A percentile compares a stretch with the other conserved stretches of the same genome.
These are phyloP conservation scores for Halyomorpha halys DNA, from an alignment of 1,140 invertebrate species.

Conservation along the genomic window DNA sequence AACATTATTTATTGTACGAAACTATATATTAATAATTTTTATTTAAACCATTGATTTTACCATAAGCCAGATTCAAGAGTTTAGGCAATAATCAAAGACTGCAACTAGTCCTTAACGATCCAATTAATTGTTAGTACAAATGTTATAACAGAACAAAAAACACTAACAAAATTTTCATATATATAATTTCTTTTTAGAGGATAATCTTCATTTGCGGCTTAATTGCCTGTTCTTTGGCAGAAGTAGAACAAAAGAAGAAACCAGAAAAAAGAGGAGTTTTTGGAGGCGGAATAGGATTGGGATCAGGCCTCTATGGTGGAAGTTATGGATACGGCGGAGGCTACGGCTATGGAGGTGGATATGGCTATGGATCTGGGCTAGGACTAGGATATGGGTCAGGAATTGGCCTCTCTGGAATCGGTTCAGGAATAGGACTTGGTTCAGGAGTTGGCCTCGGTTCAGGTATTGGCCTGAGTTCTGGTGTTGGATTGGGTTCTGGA, in stretches of 20 bases:
- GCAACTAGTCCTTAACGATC: no score
- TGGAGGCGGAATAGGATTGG: slow-evolving; percentile 13
- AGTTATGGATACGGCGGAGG: neutral
- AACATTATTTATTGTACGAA: no score
- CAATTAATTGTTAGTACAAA: no score
- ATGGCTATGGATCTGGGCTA: neutral
- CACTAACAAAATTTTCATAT: no score
- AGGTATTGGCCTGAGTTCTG: neutral
- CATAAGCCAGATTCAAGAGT: no score
- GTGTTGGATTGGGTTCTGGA: neutral
- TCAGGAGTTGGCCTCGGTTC: neutral
- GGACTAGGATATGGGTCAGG: neutral
- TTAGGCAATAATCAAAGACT: no score
- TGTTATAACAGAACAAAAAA: no score
- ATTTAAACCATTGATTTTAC: no score
- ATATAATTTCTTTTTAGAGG: neutral
- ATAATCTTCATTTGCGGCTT: neutral
- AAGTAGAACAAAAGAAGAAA: slow-evolving; percentile 4
- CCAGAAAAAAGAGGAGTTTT: slow-evolving; percentile 19
- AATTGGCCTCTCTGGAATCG: neutral
- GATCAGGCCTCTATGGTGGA: neutral
- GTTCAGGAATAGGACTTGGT: neutral
- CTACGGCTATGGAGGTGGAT: neutral
- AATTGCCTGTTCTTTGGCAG: neutral
- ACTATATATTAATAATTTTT: no score